Conservation (phyloP, 2,113 vertebrate species). For the Egretta garzetta region DNA sequence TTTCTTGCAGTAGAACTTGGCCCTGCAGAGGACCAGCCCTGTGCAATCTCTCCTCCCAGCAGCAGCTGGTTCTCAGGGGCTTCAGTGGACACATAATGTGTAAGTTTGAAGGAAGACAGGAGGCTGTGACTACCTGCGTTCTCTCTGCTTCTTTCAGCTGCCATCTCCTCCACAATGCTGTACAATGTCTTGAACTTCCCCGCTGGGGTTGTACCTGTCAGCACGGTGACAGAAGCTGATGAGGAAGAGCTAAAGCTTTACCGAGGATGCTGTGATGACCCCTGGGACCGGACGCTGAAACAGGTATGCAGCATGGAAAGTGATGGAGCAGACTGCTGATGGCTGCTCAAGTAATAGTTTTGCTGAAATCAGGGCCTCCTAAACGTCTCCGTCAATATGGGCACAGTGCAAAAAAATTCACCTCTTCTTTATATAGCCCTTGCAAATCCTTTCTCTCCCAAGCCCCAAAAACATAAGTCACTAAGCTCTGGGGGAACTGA, state of each 20-base stretch:
- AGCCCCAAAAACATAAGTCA: fast-evolving
- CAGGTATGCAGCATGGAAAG: conserved; percentile 67
- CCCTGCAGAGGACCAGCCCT: background rate
- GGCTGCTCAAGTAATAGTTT: background rate
- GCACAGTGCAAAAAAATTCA: fast-evolving
- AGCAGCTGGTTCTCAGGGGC: background rate
- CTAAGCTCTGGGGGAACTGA: background rate
- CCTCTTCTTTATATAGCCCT: background rate
- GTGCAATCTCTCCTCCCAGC: background rate
- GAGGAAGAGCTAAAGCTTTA: conserved; percentile 83
- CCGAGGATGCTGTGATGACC: conserved; percentile 77
- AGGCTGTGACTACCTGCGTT: background rate
- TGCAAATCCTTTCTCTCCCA: background rate
- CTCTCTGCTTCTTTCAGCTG: conserved; percentile 64
- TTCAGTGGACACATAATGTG: background rate
- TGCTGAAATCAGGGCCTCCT: background rate
- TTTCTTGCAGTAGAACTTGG: background rate
- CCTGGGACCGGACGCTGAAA: conserved; percentile 77
- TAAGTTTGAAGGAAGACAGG: background rate
- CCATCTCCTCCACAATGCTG: conserved; percentile 71
- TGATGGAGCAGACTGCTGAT: background rate
- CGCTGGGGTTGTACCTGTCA: conserved; percentile 85
- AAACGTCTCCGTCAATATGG: background rate
- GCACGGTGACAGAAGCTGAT: conserved; percentile 83
- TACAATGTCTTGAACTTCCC: conserved; percentile 91